Conservation (phyloP, 2,113 vertebrate species). For the human region GRCh38 chr1:15066501-15067000, state of each 20-base stretch:
- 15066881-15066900: conserved; percentile 3
- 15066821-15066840: neutral
- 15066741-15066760: conserved; percentile 39
- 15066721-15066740: conserved; percentile 68
- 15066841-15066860: conserved; percentile 30
- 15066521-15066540: conserved; percentile 82
- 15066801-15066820: neutral
- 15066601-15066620: conserved; percentile 89
- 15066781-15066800: conserved; percentile 11
- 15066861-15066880: neutral
- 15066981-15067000: conserved; percentile 3
- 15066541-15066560: conserved; percentile 79
- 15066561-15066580: conserved; percentile 39
- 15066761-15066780: conserved; percentile 53
- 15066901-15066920: neutral
- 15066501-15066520: conserved; percentile 73
- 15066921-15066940: neutral
- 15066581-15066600: conserved; percentile 89
- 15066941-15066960: neutral
- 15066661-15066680: conserved; percentile 86
- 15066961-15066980: neutral
- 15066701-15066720: conserved; percentile 73
- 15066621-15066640: conserved; percentile 91
- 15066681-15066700: conserved; percentile 80
- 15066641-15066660: conserved; percentile 87